These are phyloP conservation scores for Himalopsyche japonica DNA, from an alignment of 2,888 invertebrate species.

Conservation along the genomic window DNA sequence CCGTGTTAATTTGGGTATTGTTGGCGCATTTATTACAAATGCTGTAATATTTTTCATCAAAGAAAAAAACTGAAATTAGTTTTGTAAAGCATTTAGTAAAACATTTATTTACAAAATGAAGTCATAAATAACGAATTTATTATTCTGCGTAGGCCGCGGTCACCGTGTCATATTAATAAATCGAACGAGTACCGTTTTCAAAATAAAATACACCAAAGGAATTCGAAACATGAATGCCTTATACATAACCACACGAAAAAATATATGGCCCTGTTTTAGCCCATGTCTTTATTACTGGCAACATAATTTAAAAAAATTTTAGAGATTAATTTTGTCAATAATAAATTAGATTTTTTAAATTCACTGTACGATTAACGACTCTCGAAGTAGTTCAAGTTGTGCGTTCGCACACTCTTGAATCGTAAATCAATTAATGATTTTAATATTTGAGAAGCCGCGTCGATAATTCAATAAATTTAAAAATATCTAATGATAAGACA, in stretches of 20 bases:
- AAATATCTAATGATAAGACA: background rate
- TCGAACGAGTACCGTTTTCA: background rate
- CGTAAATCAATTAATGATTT: background rate
- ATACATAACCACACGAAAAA: no score
- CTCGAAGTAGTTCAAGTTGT: background rate
- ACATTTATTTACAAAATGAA: background rate
- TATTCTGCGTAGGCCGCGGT: background rate
- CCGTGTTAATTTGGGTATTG: no score
- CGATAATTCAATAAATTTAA: background rate
- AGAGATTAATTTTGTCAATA: background rate
- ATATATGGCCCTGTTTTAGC: background rate
- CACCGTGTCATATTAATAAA: background rate
- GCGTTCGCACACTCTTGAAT: background rate
- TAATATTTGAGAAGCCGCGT: background rate
- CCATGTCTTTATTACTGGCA: background rate
- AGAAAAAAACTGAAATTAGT: no score
- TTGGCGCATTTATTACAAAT: no score
- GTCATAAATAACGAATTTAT: background rate
- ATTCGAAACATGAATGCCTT: background rate
- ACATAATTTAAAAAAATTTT: background rate
- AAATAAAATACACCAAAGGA: background rate
- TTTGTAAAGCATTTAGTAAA: background rate
- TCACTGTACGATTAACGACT: background rate
- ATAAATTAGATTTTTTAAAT: background rate
- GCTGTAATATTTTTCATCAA: no score